Conservation (phyloP, 2,888 invertebrate genomes). For the Dasysyrphus tricinctus region DNA sequence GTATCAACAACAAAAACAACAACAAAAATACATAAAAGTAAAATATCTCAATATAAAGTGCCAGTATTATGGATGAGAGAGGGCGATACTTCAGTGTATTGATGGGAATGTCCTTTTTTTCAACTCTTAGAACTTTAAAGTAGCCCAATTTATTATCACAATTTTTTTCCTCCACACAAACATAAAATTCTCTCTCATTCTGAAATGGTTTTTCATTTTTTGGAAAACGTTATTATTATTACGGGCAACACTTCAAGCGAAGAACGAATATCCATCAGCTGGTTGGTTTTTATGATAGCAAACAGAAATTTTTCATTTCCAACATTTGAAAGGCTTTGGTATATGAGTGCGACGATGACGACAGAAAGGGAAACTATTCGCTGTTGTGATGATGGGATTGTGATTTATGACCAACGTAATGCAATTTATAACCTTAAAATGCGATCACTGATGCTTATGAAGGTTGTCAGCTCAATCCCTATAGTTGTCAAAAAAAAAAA, state of each 20-base stretch:
- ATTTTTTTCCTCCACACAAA: background rate
- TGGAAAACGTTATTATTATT: slow-evolving; percentile 14
- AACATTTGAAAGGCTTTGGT: slow-evolving; percentile 13
- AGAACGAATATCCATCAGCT: background rate
- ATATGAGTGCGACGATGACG: slow-evolving; percentile 26
- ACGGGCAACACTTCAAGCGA: slow-evolving; percentile 9
- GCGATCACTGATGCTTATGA: background rate
- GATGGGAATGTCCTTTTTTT: slow-evolving; percentile 35
- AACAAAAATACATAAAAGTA: slow-evolving; percentile 9
- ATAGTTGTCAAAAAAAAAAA: too few relatives aligned
- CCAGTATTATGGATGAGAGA: background rate
- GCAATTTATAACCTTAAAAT: slow-evolving; percentile 59
- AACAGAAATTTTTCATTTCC: background rate
- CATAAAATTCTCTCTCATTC: background rate
- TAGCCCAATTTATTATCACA: slow-evolving; percentile 52
- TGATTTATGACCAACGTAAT: slow-evolving; percentile 67
- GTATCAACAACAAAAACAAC: background rate
- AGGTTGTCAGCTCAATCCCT: background rate
- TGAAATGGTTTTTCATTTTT: slow-evolving; percentile 5
- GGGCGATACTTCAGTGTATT: slow-evolving; percentile 17
- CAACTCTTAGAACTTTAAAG: slow-evolving; percentile 35
- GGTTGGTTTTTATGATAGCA: background rate
- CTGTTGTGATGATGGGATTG: slow-evolving; percentile 53
- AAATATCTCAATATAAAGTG: slow-evolving; percentile 31
- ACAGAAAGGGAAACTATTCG: slow-evolving; percentile 25